phyloP scores from a whole-genome alignment of 1,140 invertebrate genomes.

The Pissodes strobi region DNA sequence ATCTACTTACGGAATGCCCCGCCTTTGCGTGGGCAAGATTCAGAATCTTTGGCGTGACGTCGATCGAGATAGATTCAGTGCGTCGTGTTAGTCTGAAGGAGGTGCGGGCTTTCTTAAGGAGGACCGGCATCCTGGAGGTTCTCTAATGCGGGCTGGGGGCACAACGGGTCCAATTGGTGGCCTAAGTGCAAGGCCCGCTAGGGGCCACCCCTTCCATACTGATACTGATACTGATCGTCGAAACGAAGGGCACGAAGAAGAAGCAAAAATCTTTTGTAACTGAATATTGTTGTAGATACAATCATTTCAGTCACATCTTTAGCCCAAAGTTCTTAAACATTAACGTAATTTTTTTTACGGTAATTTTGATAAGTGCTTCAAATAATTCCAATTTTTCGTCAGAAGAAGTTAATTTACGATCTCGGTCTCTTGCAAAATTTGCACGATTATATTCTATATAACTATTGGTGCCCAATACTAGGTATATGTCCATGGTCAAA shows the following conservation, averaged over 20 bases:
- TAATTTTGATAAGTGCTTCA: constrained; percentile 1
- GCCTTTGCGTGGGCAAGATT: too few species aligned
- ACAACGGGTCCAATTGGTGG: too few species aligned
- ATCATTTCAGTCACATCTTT: constrained; percentile 49
- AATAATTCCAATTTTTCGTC: constrained; percentile 13
- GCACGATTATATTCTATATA: constrained; percentile 10
- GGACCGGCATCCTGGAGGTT: too few species aligned
- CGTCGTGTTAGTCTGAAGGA: too few species aligned
- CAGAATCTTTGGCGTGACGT: too few species aligned
- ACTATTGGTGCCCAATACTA: constrained; percentile 19
- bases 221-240: too few species aligned
- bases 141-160: too few species aligned
- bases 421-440: constrained; percentile 21
- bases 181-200: too few species aligned
- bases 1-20: too few species aligned
- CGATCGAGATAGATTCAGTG: too few species aligned
- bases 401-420: constrained; percentile 23
- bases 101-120: too few species aligned
- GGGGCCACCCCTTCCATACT: too few species aligned
- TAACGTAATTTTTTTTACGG: constrained; percentile 23
- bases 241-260: constrained; percentile 47
- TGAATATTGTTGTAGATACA: constrained; percentile 46
- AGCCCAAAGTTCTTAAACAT: constrained; percentile 46
- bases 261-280: constrained; percentile 47
- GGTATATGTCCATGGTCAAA: constrained; percentile 12